Evolutionary conservation across 2,797 vertebrate species (phyloP), one percentile per base, ranked within the genome.

Genomic region (Bradypodion ventrale): DNA sequence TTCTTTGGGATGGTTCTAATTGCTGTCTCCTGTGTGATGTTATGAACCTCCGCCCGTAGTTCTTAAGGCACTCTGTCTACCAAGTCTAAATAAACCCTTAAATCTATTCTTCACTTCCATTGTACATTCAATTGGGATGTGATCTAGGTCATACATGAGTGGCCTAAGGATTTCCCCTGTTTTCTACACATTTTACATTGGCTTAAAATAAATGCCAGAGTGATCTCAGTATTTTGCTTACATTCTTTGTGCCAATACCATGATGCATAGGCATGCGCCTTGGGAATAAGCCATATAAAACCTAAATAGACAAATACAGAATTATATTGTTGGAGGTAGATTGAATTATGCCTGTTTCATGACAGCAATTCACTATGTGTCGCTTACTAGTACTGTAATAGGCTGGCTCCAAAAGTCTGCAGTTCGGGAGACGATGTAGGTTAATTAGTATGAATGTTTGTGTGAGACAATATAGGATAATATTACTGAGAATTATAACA

Each of bases 361-460:
- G 9, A 75, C 21, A 81, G 29, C 15, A 82, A 76, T 84, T 68
- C 46, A 79, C 21, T 66, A 29, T 21, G 70, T 87, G 44, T 78
- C 23, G 56, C 3, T 44, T 3, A 70, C 49, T 76, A 32, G 35
- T 44, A n/a, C n/a, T n/a, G n/a, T n/a, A 85, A 19, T 10, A 73
- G 23, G 70, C 40, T 65, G 37, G 1, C 78, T 89, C 35, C 56
- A 59, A 15, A 75, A 27, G 83, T 10, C 75, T 90, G 9, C 7
- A 0, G 35, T 75, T 29, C 16, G 3, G 68, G 80, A 0, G 0
- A 3, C 78, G 19, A 1, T 46, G 42, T 66, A 83, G 40, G 63
- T 88, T 88, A 78, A 85, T 79, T 84, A 25, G 44, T n/a, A 7
- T 74, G 29, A 76, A 40, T n/a, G 3, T 68, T 88, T 70, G 42